phyloP scores from a whole-genome alignment of 2,888 invertebrate species.

The Deilephila elpenor region DNA sequence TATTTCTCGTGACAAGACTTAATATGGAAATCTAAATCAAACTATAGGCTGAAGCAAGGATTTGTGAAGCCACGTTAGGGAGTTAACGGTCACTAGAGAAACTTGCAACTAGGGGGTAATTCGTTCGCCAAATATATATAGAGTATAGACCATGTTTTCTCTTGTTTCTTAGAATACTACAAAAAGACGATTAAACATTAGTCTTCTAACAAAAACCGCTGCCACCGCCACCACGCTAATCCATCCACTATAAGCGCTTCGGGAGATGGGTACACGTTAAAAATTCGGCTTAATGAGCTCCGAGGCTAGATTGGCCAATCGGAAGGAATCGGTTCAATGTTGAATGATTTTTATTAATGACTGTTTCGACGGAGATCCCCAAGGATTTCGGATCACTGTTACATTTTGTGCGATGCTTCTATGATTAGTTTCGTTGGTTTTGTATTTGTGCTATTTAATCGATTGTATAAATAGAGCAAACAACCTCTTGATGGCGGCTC shows the following conservation, averaged over 20 bases:
- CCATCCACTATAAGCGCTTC: not conserved
- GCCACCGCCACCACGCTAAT: not conserved
- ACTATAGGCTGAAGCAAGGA: no score
- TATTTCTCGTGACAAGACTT: no score
- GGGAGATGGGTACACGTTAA: slow-evolving; percentile 26
- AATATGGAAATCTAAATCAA: no score
- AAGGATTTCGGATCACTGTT: not conserved
- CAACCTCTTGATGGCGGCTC: no score
- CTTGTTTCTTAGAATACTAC: not conserved
- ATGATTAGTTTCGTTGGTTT: not conserved
- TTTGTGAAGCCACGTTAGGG: no score
- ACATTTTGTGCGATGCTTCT: not conserved
- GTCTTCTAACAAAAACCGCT: not conserved
- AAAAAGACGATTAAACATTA: not conserved
- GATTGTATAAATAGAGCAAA: not conserved
- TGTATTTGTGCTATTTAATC: not conserved
- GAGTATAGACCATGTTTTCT: no score
- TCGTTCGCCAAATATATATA: no score
- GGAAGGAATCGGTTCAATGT: slow-evolving; percentile 5
- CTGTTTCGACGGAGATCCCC: not conserved
- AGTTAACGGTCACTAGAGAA: no score
- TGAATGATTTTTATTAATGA: slow-evolving; percentile 24
- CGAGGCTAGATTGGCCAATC: slow-evolving; percentile 17
- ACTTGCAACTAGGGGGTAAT: no score
- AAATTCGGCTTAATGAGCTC: slow-evolving; percentile 27